These are phyloP conservation scores for Phoxinus dragarum DNA, from an alignment of 2,797 vertebrate genomes.

Conservation along the genomic window DNA sequence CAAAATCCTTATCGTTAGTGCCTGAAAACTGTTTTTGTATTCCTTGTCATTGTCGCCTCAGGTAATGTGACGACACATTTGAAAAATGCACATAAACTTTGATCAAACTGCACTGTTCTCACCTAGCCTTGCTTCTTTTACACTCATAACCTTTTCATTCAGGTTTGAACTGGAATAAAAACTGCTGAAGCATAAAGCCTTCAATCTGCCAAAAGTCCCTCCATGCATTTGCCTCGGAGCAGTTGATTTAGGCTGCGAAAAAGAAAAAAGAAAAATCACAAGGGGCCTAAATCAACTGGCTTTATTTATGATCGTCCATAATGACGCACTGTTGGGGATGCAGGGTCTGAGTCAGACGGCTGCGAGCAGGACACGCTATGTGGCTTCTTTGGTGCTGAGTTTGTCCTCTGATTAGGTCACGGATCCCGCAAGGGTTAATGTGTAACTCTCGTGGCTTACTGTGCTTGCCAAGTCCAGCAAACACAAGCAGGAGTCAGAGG, in stretches of 20 bases:
- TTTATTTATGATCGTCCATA: constrained; percentile 53
- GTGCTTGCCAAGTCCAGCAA: constrained; percentile 54
- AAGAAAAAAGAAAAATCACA: constrained; percentile 3
- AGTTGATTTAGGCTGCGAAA: constrained; percentile 42
- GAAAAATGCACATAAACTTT: constrained; percentile 36
- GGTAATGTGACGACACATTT: constrained; percentile 33
- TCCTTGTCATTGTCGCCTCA: constrained; percentile 1
- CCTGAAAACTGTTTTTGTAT: constrained; percentile 9
- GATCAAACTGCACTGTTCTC: constrained; percentile 24
- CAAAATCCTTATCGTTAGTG: not conserved
- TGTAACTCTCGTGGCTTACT: constrained; percentile 57
- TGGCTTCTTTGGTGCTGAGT: constrained; percentile 45
- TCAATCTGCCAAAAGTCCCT: constrained; percentile 49
- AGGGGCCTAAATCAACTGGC: constrained; percentile 40
- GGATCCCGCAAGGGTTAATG: constrained; percentile 60
- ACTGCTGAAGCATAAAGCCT: constrained; percentile 41
- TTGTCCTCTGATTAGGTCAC: constrained; percentile 58
- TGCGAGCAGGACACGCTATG: constrained; percentile 33
- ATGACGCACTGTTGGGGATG: constrained; percentile 51
- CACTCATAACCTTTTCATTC: constrained; percentile 39
- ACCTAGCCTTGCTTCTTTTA: constrained; percentile 15
- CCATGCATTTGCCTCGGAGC: constrained; percentile 39
- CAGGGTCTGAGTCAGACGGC: constrained; percentile 29
- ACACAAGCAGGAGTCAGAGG: constrained; percentile 39
- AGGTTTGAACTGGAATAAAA: constrained; percentile 53